These are phyloP conservation scores for Eutolmus rufibarbis DNA, from an alignment of 2,888 invertebrate species.

Conservation along the genomic window DNA sequence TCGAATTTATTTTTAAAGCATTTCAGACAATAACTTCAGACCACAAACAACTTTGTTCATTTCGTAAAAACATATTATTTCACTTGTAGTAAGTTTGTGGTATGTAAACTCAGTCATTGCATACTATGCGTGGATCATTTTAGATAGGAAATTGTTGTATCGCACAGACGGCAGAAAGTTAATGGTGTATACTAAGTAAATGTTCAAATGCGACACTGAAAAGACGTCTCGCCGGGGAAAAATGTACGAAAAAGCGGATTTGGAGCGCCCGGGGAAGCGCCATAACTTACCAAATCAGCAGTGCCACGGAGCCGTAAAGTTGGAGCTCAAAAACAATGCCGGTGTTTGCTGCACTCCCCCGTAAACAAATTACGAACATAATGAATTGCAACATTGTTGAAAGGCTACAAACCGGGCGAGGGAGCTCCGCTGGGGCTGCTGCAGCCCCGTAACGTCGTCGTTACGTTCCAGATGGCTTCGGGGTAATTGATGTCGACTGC, in stretches of 20 bases:
- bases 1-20: too few relatives aligned
- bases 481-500: conserved; percentile 10
- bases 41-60: too few relatives aligned
- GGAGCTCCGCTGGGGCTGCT: neutral
- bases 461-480: conserved; percentile 14
- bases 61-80: too few relatives aligned
- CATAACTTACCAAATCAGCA: conserved; percentile 6
- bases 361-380: conserved; percentile 16
- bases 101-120: too few relatives aligned
- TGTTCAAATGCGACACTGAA: neutral
- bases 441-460: neutral
- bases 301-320: neutral
- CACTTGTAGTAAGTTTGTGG: too few relatives aligned
- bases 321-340: neutral
- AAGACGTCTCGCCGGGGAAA: neutral
- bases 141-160: neutral
- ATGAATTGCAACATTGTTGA: conserved; percentile 23
- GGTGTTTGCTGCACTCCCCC: neutral
- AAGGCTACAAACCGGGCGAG: neutral
- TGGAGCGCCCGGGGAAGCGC: neutral
- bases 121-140: neutral
- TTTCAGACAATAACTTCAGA: too few relatives aligned
- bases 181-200: neutral
- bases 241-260: neutral
- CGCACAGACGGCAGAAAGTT: neutral